Percentiles rank a stretch among this genome's conserved stretches.
Evolutionary conservation across 2,888 invertebrate genomes (phyloP).

Genomic region (Bursaphelenchus okinawaensis): DNA sequence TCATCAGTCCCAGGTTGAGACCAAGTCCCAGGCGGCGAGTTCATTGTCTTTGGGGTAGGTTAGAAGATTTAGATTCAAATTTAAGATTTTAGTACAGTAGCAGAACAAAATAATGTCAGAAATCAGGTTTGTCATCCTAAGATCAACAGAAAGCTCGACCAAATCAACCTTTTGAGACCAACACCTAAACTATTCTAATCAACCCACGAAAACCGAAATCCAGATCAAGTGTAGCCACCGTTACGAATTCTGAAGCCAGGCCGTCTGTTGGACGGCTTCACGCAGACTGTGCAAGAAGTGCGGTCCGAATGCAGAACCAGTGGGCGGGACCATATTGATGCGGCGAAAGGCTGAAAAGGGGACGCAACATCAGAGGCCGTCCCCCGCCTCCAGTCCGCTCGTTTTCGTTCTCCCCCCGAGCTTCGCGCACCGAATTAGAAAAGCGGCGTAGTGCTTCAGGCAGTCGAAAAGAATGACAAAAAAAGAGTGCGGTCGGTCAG

Average conservation of each 20-base stretch:
- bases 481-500: neutral
- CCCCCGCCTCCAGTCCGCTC: neutral
- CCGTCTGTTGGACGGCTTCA: neutral
- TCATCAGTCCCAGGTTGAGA: constrained; percentile 45
- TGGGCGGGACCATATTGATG: neutral
- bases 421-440: neutral
- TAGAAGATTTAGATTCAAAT: too few species aligned
- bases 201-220: too few species aligned
- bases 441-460: neutral
- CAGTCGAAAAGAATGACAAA: neutral
- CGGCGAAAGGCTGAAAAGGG: neutral
- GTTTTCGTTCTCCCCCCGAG: neutral
- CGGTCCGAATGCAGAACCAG: neutral
- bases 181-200: too few species aligned
- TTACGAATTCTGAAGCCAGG: neutral
- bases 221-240: too few species aligned
- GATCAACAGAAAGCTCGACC: too few species aligned
- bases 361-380: neutral
- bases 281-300: neutral
- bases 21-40: constrained; percentile 55
- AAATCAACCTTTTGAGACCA: too few species aligned
- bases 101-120: too few species aligned
- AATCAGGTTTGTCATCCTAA: too few species aligned
- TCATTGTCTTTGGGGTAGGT: constrained; percentile 2
- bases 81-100: too few species aligned